Evolutionary conservation across 2,113 vertebrate genomes (phyloP), one percentile per base, ranked within the genome.

Genomic region (Chloebia gouldiae): DNA sequence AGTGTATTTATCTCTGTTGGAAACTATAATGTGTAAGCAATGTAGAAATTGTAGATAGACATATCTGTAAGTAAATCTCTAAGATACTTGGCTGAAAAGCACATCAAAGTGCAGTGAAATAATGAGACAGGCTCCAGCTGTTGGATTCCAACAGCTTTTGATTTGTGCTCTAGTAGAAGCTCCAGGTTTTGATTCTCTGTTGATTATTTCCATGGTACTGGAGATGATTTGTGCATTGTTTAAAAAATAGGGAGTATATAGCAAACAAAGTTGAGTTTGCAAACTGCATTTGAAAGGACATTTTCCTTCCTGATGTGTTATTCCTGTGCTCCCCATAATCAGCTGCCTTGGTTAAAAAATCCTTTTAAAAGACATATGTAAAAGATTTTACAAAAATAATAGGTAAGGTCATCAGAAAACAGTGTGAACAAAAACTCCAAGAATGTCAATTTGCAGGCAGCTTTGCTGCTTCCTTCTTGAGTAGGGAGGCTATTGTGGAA

Each of bases 91-190:
- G 96, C 94, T 98, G 97, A 98, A 98, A 98, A 98, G 96, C 97
- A 98, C 98, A 98, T 98, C 97, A 98, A 98, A 98, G 97, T 93
- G 70, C 14, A 42, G 88, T 71, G 93, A 98, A 98, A 98, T 98
- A 98, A 98, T 98, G 97, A 98, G 98, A 98, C 96, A 95, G 92
- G 91, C 97, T 98, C 97, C 98, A 98, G 98, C 98, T 98, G 97
- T 97, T 98, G 98, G 95, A 97, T 96, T 98, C 97, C 97, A 97
- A 97, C 97, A 97, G 98, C 97, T 98, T 98, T 98, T 98, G 98
- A 98, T 98, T 98, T 98, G 95, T 97, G 95, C 96, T 97, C 93
- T 83, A 97, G 95, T 93, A 97, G 97, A 97, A 98, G 93, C 97
- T 97, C 95, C 97, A 97, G 97, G 97, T 98, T 98, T 98, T 98